Percentiles rank a stretch among this genome's conserved stretches.
phyloP scores from a whole-genome alignment of 2,113 vertebrate genomes.

The Tupaia chinensis region DNA sequence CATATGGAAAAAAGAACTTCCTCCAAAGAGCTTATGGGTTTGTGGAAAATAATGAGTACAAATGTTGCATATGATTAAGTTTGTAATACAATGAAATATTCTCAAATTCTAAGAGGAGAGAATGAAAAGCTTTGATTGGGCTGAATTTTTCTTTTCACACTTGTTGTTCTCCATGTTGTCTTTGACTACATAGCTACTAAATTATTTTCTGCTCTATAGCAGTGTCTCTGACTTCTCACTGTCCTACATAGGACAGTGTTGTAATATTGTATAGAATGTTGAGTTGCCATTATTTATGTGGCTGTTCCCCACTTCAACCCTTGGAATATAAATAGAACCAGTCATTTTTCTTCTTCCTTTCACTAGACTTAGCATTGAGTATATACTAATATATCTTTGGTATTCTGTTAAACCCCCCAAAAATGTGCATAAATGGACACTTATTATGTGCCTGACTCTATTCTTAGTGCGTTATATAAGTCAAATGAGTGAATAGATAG shows the following conservation, averaged over 20 bases:
- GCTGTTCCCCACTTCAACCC: background rate
- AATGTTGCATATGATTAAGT: background rate
- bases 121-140: background rate
- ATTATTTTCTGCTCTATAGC: background rate
- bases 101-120: background rate
- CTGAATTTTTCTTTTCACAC: background rate
- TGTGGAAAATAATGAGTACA: background rate
- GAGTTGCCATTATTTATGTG: background rate
- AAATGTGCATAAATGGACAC: no score
- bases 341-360: background rate
- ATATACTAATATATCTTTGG: background rate
- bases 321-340: background rate
- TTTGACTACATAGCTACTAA: background rate
- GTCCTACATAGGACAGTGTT: background rate
- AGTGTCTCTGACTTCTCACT: no score
- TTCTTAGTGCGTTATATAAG: no score
- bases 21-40: background rate
- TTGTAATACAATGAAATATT: background rate
- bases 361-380: background rate
- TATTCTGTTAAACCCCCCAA: no score
- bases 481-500: no score
- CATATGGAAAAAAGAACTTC: background rate
- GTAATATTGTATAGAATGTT: background rate
- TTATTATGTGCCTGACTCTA: no score
- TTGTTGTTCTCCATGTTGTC: background rate